phyloP scores from a whole-genome alignment of 2,888 invertebrate genomes.

The Amiota mariae region DNA sequence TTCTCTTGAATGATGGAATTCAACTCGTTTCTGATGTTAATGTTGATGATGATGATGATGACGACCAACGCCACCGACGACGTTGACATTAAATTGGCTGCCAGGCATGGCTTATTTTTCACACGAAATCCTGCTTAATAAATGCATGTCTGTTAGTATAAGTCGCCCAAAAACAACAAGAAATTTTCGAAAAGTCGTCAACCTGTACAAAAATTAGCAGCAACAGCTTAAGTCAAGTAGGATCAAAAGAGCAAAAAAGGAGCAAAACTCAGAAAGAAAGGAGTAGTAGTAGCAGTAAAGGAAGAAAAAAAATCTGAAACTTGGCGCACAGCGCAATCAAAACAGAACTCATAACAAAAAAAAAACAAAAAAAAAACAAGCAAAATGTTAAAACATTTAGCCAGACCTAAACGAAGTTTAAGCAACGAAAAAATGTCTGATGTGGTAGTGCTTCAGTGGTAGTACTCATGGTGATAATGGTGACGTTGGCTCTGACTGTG shows the following conservation, averaged over 20 bases:
- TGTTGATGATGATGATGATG: conserved; percentile 37
- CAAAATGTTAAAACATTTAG: conserved; percentile 41
- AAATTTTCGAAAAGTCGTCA: conserved; percentile 66
- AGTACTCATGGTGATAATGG: neutral
- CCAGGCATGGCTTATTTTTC: conserved; percentile 59
- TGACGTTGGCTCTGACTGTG: conserved; percentile 34
- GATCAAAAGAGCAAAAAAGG: conserved; percentile 36
- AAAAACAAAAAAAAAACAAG: neutral
- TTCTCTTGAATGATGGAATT: conserved; percentile 10
- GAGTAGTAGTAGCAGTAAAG: conserved; percentile 3
- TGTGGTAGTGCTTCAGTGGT: neutral
- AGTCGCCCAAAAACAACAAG: conserved; percentile 37
- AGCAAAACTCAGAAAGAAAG: conserved; percentile 18
- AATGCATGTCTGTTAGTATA: conserved; percentile 43
- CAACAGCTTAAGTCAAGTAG: conserved; percentile 36
- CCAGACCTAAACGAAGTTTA: conserved; percentile 11
- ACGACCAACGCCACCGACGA: conserved; percentile 67
- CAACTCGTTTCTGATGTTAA: conserved; percentile 31
- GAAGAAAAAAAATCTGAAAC: neutral
- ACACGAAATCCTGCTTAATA: conserved; percentile 69
- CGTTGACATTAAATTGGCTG: conserved; percentile 60
- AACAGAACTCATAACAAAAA: conserved; percentile 22
- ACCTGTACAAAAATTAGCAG: conserved; percentile 54
- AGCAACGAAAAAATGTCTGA: conserved; percentile 7
- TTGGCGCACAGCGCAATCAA: conserved; percentile 37